Percentiles rank a stretch among this genome's conserved stretches.
Evolutionary conservation across 2,797 vertebrate genomes (phyloP).

Genomic region (Cheirogaleus major): DNA sequence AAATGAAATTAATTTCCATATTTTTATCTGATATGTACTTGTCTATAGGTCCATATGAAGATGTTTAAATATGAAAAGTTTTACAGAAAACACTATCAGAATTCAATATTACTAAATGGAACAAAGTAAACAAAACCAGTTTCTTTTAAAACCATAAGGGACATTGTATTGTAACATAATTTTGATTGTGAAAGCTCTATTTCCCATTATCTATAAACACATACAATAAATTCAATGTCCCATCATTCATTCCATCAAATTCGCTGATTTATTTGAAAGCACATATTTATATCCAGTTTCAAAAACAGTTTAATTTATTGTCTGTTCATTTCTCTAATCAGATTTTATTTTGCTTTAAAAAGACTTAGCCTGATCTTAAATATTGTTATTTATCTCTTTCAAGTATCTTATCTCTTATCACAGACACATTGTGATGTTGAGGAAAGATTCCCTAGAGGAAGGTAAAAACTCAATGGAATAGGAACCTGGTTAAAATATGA

Average conservation of each 20-base stretch:
- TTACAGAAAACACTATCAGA: background rate
- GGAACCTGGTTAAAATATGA: background rate
- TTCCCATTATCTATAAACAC: slow-evolving; percentile 53
- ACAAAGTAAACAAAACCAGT: slow-evolving; percentile 61
- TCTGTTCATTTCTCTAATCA: background rate
- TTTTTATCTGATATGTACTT: background rate
- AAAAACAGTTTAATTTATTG: background rate
- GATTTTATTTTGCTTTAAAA: background rate
- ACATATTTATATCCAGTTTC: background rate
- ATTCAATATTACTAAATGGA: slow-evolving; percentile 55
- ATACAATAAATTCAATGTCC: slow-evolving; percentile 33
- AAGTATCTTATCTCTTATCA: background rate
- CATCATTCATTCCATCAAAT: background rate
- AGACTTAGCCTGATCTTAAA: background rate
- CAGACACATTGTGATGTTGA: background rate
- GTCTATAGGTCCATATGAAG: background rate
- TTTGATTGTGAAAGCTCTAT: slow-evolving; percentile 20
- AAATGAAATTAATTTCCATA: slow-evolving; percentile 2
- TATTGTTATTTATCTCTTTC: background rate
- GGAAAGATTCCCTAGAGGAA: background rate
- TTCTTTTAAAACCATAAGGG: slow-evolving; percentile 68
- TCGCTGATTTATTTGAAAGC: background rate
- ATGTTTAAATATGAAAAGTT: background rate
- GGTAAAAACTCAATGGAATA: background rate
- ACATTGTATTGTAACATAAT: slow-evolving; percentile 23